Evolutionary conservation across 2,888 invertebrate species (phyloP), one percentile per base, ranked within the genome.

Genomic region (Tillus elongatus): DNA sequence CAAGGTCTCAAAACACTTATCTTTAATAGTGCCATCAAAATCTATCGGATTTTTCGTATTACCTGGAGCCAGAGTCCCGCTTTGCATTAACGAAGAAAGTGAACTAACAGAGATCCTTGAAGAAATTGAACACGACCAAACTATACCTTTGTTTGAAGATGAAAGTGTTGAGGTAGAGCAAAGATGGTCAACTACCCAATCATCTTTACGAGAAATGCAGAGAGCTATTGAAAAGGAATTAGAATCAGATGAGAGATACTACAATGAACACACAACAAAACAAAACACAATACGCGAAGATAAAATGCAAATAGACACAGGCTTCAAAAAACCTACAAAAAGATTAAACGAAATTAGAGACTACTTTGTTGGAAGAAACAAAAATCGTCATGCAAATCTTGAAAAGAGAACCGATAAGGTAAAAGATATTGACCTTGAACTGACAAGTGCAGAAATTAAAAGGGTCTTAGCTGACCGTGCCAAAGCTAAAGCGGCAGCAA

Each of bases 11-110:
- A 50, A 49, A 15, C 68, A 72, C 1, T 50, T 82, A 2, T 63
- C 72, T 4, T 57, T 85, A 10, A 69, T 69, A 30, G 55, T 83
- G 2, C 82, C 83, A 2, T 68, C 79, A 0, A 73, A 73, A 51
- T 77, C 80, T 0, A 74, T 86, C 30, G 81, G 77, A 0, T 86
- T 86, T 58, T 85, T 82, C 77, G 79, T 84, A 0, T 56, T 86
- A 8, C 79, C 82, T 0, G 73, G 72, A 35, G 75, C 79, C 1
- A 72, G 76, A 53, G 63, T 79, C 13, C 68, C 73, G 34, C 73
- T 75, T 11, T 82, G 82, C 43, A 52, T 54, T 2, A 48, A 52
- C 3, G 50, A 57, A 12, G 57, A 61, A 41, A 52, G 54, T n/a
- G 56, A 60, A 31, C 43, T 49, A 4, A 45, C 51, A 33, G 33